Evolutionary conservation across 1,140 invertebrate species (phyloP), one percentile per base, ranked within the genome.

Genomic region (Cydia strobilella): DNA sequence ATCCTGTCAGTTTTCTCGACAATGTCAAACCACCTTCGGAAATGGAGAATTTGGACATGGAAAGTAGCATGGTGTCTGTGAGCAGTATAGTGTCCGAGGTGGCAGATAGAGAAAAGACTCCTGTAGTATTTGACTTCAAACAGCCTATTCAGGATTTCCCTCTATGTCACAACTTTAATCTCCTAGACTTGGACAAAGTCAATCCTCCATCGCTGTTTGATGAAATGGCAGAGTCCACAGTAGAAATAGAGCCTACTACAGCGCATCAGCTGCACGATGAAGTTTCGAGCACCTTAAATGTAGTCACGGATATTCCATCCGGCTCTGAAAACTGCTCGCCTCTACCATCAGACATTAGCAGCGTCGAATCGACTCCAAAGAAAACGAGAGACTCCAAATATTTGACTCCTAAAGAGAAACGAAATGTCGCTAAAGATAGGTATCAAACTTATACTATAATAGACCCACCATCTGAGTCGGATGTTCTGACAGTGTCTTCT

Each of bases 171-270:
- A 94, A 93, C 59, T 94, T 94, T 79, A 86, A 93, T 2, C 89
- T 96, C 81, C 90, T 91, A 39, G 96, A 96, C 76, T 88, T 97
- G 62, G 97, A 98, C 63, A 96, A 96, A 79, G 95, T 97, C 0
- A 96, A 97, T 79, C 97, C 97, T 18, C 97, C 97, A 1, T 97
- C 96, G 2, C 92, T 96, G 42, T 96, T 98, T 94, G 96, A 97
- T 69, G 96, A 97, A 82, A 89, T 96, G 74, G 94, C 95, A 0
- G 96, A 97, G 79, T 95, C 97, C 5, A 95, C 95, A 0, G 91
- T 95, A 31, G 94, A 94, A 54, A 86, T 95, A 7, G 95, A 92
- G 27, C 90, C 81, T 13, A 87, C 86, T 0, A 91, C 91, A 2
- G 90, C 89, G 0, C 95, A 95, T 59, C 90, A 93, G 75, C 80